Percentiles rank a stretch among this genome's conserved stretches.
Conservation (phyloP, 1,140 invertebrate genomes). For the Drosophila chauvacae region DNA sequence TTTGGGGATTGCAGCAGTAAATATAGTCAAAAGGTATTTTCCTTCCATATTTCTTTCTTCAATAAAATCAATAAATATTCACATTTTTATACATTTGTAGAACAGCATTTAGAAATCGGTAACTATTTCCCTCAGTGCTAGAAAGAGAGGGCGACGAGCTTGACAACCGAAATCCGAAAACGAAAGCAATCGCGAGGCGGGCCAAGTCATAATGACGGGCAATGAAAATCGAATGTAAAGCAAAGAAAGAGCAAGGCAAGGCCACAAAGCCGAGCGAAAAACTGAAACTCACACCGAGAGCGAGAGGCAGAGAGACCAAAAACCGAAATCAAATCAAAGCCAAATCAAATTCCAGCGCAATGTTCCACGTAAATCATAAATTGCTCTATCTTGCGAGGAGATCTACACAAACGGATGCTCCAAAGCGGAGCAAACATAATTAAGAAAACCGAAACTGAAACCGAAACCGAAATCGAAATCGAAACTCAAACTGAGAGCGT, state of each 20-base stretch:
- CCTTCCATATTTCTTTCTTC: too few species aligned
- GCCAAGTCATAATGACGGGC: slow-evolving; percentile 74
- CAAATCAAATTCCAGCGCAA: slow-evolving; percentile 63
- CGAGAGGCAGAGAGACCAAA: not conserved
- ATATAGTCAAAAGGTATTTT: too few species aligned
- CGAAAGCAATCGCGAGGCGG: slow-evolving; percentile 60
- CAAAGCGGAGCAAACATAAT: slow-evolving; percentile 75
- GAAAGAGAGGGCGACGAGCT: slow-evolving; percentile 14
- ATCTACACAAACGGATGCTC: slow-evolving; percentile 80
- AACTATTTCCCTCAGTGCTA: not conserved
- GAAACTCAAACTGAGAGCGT: slow-evolving; percentile 34
- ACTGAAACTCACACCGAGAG: slow-evolving; percentile 3
- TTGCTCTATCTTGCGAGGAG: slow-evolving; percentile 68
- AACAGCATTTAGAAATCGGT: too few species aligned
- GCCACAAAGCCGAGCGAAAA: slow-evolving; percentile 10
- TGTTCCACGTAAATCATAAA: slow-evolving; percentile 82
- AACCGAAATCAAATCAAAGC: slow-evolving; percentile 58
- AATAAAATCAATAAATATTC: not conserved
- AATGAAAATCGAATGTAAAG: slow-evolving; percentile 76
- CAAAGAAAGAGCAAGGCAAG: slow-evolving; percentile 39
- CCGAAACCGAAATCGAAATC: slow-evolving; percentile 52
- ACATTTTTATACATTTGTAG: not conserved
- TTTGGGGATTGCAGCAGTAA: too few species aligned
- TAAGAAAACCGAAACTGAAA: slow-evolving; percentile 68
- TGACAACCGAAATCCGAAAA: slow-evolving; percentile 70